Evolutionary conservation across 2,113 vertebrate species (phyloP).

Genomic region (Dromaius novaehollandiae): DNA sequence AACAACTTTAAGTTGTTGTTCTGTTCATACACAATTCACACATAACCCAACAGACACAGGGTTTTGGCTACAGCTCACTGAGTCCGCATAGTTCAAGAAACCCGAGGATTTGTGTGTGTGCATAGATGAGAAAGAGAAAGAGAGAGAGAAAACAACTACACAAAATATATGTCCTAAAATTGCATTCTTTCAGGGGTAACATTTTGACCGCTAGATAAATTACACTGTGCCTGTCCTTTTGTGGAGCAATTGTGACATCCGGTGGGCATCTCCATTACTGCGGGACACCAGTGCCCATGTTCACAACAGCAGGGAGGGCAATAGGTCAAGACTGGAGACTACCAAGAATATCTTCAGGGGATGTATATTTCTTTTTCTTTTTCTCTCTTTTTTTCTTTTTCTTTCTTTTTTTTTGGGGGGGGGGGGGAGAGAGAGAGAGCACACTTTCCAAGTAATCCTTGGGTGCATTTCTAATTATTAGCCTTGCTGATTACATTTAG

Average conservation of each 20-base stretch:
- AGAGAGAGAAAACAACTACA: neutral
- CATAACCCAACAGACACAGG: neutral
- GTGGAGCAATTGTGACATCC: slow-evolving; percentile 60
- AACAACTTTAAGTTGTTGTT: neutral
- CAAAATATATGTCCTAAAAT: neutral
- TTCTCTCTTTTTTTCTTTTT: neutral
- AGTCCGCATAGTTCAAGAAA: neutral
- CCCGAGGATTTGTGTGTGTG: neutral
- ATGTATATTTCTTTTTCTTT: neutral
- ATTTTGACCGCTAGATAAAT: slow-evolving; percentile 73
- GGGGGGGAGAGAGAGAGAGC: rapidly evolving
- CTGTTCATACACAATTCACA: neutral
- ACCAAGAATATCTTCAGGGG: neutral
- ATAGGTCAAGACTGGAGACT: neutral
- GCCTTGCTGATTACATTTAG: neutral
- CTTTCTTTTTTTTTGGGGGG: no score
- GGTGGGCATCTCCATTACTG: slow-evolving; percentile 54
- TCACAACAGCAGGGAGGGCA: neutral
- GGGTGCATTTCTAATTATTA: neutral
- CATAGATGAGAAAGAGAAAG: neutral
- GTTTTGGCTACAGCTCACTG: neutral
- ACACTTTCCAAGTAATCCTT: neutral
- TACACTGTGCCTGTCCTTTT: slow-evolving; percentile 13
- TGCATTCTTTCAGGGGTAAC: slow-evolving; percentile 26
- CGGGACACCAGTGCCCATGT: neutral